phyloP scores from a whole-genome alignment of 1,140 invertebrate genomes.

The Vollenhovia emeryi region DNA sequence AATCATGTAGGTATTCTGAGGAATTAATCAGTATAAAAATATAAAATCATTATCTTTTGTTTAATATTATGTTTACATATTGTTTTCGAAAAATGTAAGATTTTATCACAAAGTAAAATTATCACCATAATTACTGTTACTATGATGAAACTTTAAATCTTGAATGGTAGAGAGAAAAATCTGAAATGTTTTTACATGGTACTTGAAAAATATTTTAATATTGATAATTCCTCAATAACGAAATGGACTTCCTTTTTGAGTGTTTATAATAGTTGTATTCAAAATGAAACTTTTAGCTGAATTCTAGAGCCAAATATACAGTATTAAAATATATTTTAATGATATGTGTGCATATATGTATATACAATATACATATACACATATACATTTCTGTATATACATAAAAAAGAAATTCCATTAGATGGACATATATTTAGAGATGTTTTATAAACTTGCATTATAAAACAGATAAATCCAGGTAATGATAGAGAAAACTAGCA shows the following conservation, averaged over 20 bases:
- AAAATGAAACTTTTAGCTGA: slow-evolving; percentile 37
- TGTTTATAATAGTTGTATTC: slow-evolving; percentile 18
- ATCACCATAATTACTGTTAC: neutral
- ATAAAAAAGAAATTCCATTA: slow-evolving; percentile 42
- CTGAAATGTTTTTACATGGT: neutral
- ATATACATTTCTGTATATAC: neutral
- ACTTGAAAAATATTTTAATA: slow-evolving; percentile 39
- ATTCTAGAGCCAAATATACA: slow-evolving; percentile 53
- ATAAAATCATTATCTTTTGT: neutral
- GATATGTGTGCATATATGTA: neutral
- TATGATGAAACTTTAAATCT: neutral
- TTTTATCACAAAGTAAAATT: neutral
- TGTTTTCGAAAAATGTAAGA: neutral
- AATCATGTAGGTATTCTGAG: slow-evolving; percentile 1
- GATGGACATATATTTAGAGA: slow-evolving; percentile 31
- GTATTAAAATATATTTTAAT: slow-evolving; percentile 63
- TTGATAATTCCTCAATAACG: slow-evolving; percentile 36
- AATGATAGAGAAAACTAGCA: slow-evolving; percentile 48
- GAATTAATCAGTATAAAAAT: slow-evolving; percentile 31
- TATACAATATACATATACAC: too few relatives aligned
- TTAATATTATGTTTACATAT: neutral
- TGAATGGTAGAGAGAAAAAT: neutral
- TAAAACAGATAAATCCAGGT: slow-evolving; percentile 8
- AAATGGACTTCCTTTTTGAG: slow-evolving; percentile 33
- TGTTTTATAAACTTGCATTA: slow-evolving; percentile 64